Evolutionary conservation across 2,113 vertebrate species (phyloP).

Genomic region (Perccottus glenii): DNA sequence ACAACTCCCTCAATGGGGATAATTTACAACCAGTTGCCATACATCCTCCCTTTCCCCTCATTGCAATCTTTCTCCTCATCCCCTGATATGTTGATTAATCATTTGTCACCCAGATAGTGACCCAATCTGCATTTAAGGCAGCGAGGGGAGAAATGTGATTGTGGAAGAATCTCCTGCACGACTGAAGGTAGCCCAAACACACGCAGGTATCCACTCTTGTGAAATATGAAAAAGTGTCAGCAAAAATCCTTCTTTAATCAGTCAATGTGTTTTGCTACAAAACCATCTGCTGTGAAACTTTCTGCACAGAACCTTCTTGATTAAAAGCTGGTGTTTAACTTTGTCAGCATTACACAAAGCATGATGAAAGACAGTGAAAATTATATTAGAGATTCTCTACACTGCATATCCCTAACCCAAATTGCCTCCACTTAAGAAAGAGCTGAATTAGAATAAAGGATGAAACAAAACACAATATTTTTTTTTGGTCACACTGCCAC

Average conservation of each 20-base stretch:
- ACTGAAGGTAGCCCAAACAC: slow-evolving; percentile 41
- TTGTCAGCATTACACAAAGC: slow-evolving; percentile 13
- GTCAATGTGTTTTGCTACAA: slow-evolving; percentile 2
- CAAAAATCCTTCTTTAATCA: not conserved
- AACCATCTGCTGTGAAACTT: slow-evolving; percentile 7
- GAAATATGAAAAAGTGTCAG: not conserved
- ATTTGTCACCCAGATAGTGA: slow-evolving; percentile 69
- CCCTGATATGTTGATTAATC: slow-evolving; percentile 73
- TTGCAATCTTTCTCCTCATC: slow-evolving; percentile 46
- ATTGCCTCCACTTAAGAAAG: not conserved
- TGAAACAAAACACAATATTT: not conserved
- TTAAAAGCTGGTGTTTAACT: slow-evolving; percentile 17
- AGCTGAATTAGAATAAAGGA: not conserved
- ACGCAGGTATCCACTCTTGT: slow-evolving; percentile 1
- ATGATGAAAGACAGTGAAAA: slow-evolving; percentile 57
- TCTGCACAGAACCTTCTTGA: not conserved
- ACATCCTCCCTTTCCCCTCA: slow-evolving; percentile 53
- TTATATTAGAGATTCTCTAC: slow-evolving; percentile 24
- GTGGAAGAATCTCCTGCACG: slow-evolving; percentile 52
- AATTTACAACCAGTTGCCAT: slow-evolving; percentile 69
- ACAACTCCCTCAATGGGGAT: slow-evolving; percentile 46
- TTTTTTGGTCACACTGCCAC: slow-evolving; percentile 28
- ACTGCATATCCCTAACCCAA: not conserved
- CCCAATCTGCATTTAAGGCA: slow-evolving; percentile 70
- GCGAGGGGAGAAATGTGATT: slow-evolving; percentile 41